phyloP scores from a whole-genome alignment of 2,113 vertebrate species.

The Catharus minimus region DNA sequence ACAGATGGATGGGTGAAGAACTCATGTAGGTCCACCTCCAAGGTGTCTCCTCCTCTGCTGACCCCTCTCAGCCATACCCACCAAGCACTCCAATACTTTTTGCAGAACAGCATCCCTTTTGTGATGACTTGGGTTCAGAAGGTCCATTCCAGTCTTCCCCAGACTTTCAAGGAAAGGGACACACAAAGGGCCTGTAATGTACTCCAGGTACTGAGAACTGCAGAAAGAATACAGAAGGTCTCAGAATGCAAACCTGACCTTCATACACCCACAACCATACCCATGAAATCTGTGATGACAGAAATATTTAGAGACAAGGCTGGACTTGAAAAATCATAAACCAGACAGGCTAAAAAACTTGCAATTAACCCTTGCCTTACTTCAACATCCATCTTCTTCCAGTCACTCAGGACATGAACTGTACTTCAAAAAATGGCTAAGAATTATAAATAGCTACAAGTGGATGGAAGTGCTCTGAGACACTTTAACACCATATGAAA shows the following conservation, averaged over 20 bases:
- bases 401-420: background rate
- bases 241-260: background rate
- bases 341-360: background rate
- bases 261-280: background rate
- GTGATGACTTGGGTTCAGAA: slow-evolving; percentile 62
- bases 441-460: background rate
- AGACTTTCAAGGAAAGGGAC: slow-evolving; percentile 70
- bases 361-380: background rate
- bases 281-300: background rate
- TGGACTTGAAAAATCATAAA: background rate
- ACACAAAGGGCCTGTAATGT: slow-evolving; percentile 63
- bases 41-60: background rate
- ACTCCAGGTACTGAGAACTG: slow-evolving; percentile 71
- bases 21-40: background rate
- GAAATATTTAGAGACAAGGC: background rate
- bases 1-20: background rate
- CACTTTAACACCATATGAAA: background rate
- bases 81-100: slow-evolving; percentile 78
- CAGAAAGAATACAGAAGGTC: background rate
- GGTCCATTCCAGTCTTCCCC: slow-evolving; percentile 62
- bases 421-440: background rate
- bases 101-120: slow-evolving; percentile 71
- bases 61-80: slow-evolving; percentile 41
- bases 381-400: background rate
- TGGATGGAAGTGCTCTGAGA: background rate